phyloP scores from a whole-genome alignment of 2,797 vertebrate species.

The Sebastes minor region DNA sequence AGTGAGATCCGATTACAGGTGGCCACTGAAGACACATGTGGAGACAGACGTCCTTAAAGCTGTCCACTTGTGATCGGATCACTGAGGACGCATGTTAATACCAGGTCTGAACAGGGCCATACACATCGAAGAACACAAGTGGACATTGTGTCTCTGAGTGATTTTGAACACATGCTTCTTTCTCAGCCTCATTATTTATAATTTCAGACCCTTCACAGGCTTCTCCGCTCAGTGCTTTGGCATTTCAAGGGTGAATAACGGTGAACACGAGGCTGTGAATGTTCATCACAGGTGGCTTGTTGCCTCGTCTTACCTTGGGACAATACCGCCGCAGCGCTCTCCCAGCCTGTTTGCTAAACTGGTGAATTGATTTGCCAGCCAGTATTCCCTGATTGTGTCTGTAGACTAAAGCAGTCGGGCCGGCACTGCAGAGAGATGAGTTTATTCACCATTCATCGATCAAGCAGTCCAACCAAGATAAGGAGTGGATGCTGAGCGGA shows the following conservation, averaged over 20 bases:
- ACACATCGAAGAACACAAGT: background rate
- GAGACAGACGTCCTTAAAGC: too few species aligned
- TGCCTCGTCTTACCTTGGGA: background rate
- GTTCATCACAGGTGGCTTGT: constrained; percentile 10
- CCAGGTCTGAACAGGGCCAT: too few species aligned
- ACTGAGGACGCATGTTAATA: too few species aligned
- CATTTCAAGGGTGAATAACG: background rate
- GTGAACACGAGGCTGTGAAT: background rate
- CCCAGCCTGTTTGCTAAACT: constrained; percentile 42
- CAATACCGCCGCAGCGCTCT: background rate
- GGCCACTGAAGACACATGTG: too few species aligned
- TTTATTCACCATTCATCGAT: constrained; percentile 79
- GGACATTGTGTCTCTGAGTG: background rate
- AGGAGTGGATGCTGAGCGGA: constrained; percentile 61
- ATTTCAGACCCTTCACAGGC: background rate
- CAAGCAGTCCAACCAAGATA: constrained; percentile 61
- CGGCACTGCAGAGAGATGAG: constrained; percentile 71
- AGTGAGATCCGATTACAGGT: too few species aligned
- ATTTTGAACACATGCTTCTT: background rate
- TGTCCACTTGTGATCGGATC: too few species aligned
- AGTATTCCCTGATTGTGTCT: constrained; percentile 67
- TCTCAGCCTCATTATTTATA: background rate
- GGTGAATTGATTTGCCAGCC: constrained; percentile 54
- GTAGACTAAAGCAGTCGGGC: constrained; percentile 59
- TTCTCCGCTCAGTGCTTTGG: background rate